Base-by-base conservation (phyloP, 2,888 invertebrate species). In the Lithodes maja region DNA sequence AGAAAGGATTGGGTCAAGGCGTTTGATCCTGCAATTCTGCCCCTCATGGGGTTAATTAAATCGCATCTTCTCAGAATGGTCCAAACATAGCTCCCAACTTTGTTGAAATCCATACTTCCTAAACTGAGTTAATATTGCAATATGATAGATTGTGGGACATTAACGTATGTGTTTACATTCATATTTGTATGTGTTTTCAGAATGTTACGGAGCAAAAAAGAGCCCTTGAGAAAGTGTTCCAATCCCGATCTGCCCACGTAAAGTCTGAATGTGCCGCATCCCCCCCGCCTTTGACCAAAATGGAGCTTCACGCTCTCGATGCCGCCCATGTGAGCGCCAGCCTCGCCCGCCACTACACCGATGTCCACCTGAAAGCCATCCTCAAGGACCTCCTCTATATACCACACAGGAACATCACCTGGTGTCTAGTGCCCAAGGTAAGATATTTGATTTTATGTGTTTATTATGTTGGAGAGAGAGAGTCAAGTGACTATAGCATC, bases 381-480 rank as follows among this genome's bases (percentile, higher is more conserved):
- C 78, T 86, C 54, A 54, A 77, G 3, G 17, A 85, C 49, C 52
- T 89, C 3, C n/a, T 89, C 2, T 83, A 86, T 55, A 9, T 89
- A 2, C 78, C 85, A 2, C 53, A 54, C n/a, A 12, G 69, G 7
- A 85, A 86, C 71, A 17, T 89, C 54, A 69, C 86, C 69, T 89
- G 89, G 89, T 89, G 89, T 69, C 84, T 89, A 69, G 71, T 89
- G 15, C 83, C 89, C 12, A 89, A 89, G 86, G 89, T 89, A 77
- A 53, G 80, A 53, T n/a, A 5, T 33, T 33, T 33, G 33, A 33
- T 33, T 33, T 33, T 33, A 33, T 33, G 33, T 33, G 33, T 33
- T 33, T 33, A 33, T 33, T 33, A 33, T 33, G 33, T 33, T 33
- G 33, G 33, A 33, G 33, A 33, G 33, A 33, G 33, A 33, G 33